Evolutionary conservation across 2,797 vertebrate species (phyloP).

Genomic region (Synanceia verrucosa): DNA sequence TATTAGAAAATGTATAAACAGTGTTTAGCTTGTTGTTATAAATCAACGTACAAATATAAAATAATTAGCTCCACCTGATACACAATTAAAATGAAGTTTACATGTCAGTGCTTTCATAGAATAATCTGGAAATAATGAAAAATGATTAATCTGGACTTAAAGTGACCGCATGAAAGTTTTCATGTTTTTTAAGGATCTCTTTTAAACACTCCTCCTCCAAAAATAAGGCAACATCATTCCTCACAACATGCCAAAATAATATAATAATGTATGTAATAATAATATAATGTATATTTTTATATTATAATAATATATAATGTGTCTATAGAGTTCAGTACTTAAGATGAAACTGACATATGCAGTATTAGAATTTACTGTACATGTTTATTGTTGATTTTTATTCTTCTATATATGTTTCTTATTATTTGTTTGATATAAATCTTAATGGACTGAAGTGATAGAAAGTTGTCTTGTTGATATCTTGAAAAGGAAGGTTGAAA

Average conservation of each 20-base stretch:
- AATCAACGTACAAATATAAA: not conserved
- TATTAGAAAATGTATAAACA: not conserved
- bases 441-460: too few species aligned
- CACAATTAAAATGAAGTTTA: not conserved
- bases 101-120: too few species aligned
- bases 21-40: not conserved
- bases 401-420: not conserved
- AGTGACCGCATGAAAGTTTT: not conserved
- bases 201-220: not conserved
- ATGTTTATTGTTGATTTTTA: not conserved
- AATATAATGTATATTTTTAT: too few species aligned
- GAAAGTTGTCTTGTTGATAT: too few species aligned
- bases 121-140: not conserved
- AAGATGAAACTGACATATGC: too few species aligned
- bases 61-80: not conserved
- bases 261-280: not conserved
- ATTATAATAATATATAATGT: too few species aligned
- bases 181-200: not conserved
- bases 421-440: not conserved
- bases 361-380: not conserved
- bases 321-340: too few species aligned
- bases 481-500: not conserved
- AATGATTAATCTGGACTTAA: too few species aligned
- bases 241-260: not conserved
- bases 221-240: not conserved